Evolutionary conservation across 2,797 vertebrate species (phyloP).

Genomic region (Epinephelus coioides): DNA sequence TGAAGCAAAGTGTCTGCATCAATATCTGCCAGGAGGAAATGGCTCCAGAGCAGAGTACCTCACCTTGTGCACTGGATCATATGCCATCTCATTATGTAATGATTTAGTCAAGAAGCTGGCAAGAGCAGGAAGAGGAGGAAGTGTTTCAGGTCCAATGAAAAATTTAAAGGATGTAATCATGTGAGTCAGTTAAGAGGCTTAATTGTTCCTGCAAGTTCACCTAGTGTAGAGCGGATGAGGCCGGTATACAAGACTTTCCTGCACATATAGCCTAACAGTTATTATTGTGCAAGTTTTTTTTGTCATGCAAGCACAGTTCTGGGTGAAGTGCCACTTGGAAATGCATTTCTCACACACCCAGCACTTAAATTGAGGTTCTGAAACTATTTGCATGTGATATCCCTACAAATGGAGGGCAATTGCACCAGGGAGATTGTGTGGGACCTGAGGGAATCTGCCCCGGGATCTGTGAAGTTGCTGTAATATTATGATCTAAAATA

Average conservation of each 20-base stretch:
- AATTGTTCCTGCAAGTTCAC: conserved; percentile 24
- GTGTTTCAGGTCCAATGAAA: conserved; percentile 31
- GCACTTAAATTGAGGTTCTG: conserved; percentile 33
- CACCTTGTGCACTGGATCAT: conserved; percentile 62
- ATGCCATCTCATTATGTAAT: conserved; percentile 60
- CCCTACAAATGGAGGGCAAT: conserved; percentile 46
- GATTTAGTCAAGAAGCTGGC: conserved; percentile 54
- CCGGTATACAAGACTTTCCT: not conserved
- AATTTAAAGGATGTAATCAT: conserved; percentile 22
- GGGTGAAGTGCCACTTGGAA: conserved; percentile 11
- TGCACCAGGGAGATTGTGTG: conserved; percentile 47
- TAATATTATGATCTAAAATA: conserved; percentile 64
- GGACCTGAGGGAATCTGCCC: conserved; percentile 52
- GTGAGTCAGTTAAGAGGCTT: conserved; percentile 31
- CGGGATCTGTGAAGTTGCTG: conserved; percentile 57
- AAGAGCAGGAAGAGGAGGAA: conserved; percentile 26
- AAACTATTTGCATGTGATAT: conserved; percentile 59
- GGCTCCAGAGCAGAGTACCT: conserved; percentile 58
- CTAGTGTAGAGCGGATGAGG: not conserved
- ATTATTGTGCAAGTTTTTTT: not conserved
- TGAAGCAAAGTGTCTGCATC: conserved; percentile 68
- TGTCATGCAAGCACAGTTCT: not conserved
- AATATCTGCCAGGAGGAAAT: conserved; percentile 72
- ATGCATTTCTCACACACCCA: conserved; percentile 8
- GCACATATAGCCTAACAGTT: not conserved